Base-by-base conservation (phyloP, 53 echinoderm and acorn worm species). In the Pentamera pediparva region DNA sequence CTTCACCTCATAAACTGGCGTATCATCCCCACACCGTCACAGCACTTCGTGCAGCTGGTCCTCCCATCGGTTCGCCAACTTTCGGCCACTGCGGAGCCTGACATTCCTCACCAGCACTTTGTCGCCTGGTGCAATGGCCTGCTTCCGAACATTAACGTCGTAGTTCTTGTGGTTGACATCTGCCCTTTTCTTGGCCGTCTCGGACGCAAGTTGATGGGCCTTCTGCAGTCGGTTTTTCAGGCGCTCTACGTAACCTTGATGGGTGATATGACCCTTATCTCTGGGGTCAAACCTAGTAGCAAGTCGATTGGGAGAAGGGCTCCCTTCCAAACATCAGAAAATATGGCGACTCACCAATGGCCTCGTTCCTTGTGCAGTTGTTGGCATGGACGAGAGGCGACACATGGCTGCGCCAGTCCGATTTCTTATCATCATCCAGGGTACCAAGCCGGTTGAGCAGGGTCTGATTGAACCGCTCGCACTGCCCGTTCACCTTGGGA, bases 401-500 rank as follows among this genome's bases (percentile, higher is more conserved):
- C 22, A 65, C 65, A 65, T 65, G 2, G 5, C 5, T 8, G 5
- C 40, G 15, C 65, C 65, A 65, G 22, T 65, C 8, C 10, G 20
- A 19, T 28, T 65, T 65, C 65, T 65, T 12, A 9, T 65, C 65
- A 37, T 38, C 38, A 22, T 37, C 38, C 65, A 65, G 65, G 65
- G 65, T 39, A 11, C 65, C 65, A 10, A 65, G 38, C 65, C 36
- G 10, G 6, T 21, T 21, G 0, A 65, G 40, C 6, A 65, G 65
- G 0, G 65, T 65, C 38, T 65, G 65, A 22, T 2, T 65, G 22
- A 65, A 65, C 1, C 88, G 13, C 40, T 83, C 78, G 29, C 61
- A 71, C 49, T 78, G 79, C 10, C 87, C 82, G 29, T 86, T 86
- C 26, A 69, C 80, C 34, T 78, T 82, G 25, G 87, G 82, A 59